Percentiles rank a stretch among this genome's conserved stretches.
phyloP scores from a whole-genome alignment of 2,797 vertebrate species.

The Holocentrus rufus region DNA sequence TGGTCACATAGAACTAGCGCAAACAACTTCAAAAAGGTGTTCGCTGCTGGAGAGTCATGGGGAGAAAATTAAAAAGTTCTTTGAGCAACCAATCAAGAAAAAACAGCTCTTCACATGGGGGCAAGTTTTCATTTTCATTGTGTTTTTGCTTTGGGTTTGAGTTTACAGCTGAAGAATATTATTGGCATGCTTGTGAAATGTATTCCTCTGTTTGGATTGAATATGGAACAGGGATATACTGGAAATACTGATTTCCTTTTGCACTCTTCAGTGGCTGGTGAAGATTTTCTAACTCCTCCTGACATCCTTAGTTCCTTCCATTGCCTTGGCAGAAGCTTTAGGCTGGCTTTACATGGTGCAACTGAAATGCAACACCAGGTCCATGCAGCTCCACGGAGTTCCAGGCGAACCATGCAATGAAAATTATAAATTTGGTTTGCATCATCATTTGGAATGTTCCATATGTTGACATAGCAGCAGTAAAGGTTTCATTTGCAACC shows the following conservation, averaged over 20 bases:
- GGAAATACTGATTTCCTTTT: neutral
- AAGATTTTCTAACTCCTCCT: neutral
- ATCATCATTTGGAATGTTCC: no score
- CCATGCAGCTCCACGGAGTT: no score
- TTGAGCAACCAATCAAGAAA: neutral
- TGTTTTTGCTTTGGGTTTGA: neutral
- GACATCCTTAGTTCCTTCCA: neutral
- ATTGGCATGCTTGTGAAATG: neutral
- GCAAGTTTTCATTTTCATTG: neutral
- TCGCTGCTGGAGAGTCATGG: conserved; percentile 25
- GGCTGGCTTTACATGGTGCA: no score
- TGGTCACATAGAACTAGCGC: conserved; percentile 36
- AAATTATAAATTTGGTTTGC: no score
- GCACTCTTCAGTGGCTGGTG: neutral
- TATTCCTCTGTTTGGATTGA: no score
- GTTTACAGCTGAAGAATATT: neutral
- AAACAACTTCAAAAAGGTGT: conserved; percentile 21
- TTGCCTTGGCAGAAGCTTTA: no score
- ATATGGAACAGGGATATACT: neutral
- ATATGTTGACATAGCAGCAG: no score
- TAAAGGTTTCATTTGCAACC: no score
- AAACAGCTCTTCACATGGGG: neutral
- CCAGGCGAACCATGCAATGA: no score
- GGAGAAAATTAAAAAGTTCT: neutral
- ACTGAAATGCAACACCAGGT: no score